Evolutionary conservation across 2,797 vertebrate species (phyloP).

Genomic region (Lutjanus argentimaculatus): DNA sequence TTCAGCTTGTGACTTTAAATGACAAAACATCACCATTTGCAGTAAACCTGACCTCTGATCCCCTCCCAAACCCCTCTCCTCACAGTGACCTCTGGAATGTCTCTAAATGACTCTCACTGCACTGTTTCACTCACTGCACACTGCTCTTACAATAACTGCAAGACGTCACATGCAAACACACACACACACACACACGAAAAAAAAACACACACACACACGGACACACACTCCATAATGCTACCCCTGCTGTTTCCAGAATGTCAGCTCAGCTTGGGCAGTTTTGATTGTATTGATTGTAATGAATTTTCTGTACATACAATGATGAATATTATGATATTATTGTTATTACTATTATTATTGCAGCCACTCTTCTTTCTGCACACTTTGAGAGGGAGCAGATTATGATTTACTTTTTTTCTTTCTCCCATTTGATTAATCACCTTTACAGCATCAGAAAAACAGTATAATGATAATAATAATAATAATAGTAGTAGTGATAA

Average conservation of each 20-base stretch:
- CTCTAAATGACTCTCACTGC: constrained; percentile 68
- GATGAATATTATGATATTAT: constrained; percentile 83
- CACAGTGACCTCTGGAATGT: constrained; percentile 78
- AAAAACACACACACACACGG: constrained; percentile 35
- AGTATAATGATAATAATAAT: constrained; percentile 75
- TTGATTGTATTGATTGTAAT: constrained; percentile 91
- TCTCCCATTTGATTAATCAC: constrained; percentile 68
- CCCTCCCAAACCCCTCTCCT: neutral
- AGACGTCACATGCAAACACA: constrained; percentile 58
- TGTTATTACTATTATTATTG: constrained; percentile 85
- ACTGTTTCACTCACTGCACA: constrained; percentile 70
- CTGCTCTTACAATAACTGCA: constrained; percentile 62
- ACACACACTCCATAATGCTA: constrained; percentile 68
- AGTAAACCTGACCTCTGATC: constrained; percentile 62
- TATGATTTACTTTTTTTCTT: constrained; percentile 60
- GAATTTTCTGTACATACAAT: constrained; percentile 86
- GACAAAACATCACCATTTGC: constrained; percentile 41
- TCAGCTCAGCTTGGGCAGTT: constrained; percentile 89
- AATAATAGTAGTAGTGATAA: constrained; percentile 85
- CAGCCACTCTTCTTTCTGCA: constrained; percentile 76
- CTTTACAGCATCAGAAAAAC: constrained; percentile 79
- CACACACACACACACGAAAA: constrained; percentile 42
- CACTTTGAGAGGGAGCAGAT: constrained; percentile 77
- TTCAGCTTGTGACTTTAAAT: constrained; percentile 51
- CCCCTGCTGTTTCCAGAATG: constrained; percentile 87